Percentiles rank a stretch among this genome's conserved stretches.
Evolutionary conservation across 2,113 vertebrate species (phyloP).

Genomic region (Rutilus rutilus): DNA sequence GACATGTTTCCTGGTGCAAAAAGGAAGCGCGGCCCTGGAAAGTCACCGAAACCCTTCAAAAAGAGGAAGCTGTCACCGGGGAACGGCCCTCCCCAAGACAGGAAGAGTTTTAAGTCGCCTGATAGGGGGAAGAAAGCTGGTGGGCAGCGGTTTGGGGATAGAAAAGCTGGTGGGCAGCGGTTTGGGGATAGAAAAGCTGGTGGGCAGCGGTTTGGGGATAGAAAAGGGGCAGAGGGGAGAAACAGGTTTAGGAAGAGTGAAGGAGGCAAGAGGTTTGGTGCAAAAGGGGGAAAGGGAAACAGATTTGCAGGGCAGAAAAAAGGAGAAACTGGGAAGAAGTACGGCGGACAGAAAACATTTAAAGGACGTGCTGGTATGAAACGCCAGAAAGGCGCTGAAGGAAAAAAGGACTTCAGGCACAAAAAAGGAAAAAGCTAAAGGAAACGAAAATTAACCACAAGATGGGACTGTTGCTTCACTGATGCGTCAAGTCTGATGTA

Average conservation of each 20-base stretch:
- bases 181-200: slow-evolving; percentile 62
- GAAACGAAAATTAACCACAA: background rate
- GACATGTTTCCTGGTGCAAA: slow-evolving; percentile 77
- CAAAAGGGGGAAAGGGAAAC: slow-evolving; percentile 21
- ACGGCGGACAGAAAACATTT: slow-evolving; percentile 66
- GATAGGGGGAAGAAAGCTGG: slow-evolving; percentile 16
- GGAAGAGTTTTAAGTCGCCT: background rate
- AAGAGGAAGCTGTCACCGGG: slow-evolving; percentile 62
- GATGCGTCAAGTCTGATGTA: background rate
- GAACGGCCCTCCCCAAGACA: slow-evolving; percentile 18
- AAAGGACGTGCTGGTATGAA: slow-evolving; percentile 59
- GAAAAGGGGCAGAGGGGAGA: slow-evolving; percentile 57
- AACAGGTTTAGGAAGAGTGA: slow-evolving; percentile 47
- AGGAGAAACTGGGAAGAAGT: slow-evolving; percentile 52
- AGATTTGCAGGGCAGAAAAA: slow-evolving; percentile 40
- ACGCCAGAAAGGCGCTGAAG: slow-evolving; percentile 47
- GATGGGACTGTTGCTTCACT: slow-evolving; percentile 38
- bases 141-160: slow-evolving; percentile 62
- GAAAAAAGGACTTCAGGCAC: slow-evolving; percentile 69
- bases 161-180: slow-evolving; percentile 61
- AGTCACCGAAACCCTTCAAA: slow-evolving; percentile 59
- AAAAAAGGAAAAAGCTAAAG: slow-evolving; percentile 72
- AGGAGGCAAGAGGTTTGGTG: slow-evolving; percentile 52
- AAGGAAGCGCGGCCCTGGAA: slow-evolving; percentile 58
- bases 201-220: slow-evolving; percentile 62